A percentile compares a stretch with the other conserved stretches of the same genome.
Conservation (phyloP, 2,113 vertebrate genomes). For the Oreochromis niloticus region DNA sequence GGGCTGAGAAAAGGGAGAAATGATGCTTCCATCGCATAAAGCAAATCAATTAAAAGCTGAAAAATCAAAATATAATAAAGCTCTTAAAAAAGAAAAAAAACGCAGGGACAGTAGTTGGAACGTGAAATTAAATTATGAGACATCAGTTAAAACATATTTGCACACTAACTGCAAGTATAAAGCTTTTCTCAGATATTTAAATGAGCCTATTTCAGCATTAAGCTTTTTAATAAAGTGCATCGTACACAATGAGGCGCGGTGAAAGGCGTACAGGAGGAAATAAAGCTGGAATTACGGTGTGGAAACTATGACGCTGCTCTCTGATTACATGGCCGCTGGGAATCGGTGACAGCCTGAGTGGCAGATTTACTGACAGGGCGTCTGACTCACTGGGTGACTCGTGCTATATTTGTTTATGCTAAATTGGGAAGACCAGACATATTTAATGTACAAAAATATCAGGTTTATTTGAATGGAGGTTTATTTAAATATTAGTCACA, state of each 20-base stretch:
- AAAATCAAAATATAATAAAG: background rate
- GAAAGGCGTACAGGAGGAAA: background rate
- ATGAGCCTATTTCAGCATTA: background rate
- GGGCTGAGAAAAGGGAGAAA: background rate
- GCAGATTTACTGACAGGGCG: background rate
- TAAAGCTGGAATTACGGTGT: background rate
- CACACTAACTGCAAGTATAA: background rate
- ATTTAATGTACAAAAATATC: background rate
- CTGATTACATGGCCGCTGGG: background rate
- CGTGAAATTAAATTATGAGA: background rate
- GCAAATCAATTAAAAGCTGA: background rate
- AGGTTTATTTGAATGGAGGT: background rate
- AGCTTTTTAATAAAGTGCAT: background rate
- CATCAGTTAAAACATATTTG: background rate
- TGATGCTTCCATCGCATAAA: background rate
- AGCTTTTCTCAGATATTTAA: background rate
- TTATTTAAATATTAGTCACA: background rate
- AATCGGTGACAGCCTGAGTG: background rate
- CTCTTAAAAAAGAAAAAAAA: background rate
- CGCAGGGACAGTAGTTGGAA: rapidly evolving
- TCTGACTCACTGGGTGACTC: background rate
- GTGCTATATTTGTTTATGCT: background rate
- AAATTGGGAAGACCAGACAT: background rate
- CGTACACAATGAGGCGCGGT: background rate
- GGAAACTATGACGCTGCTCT: background rate